Evolutionary conservation across 1,140 invertebrate genomes (phyloP).

Genomic region (Nomia melanderi): DNA sequence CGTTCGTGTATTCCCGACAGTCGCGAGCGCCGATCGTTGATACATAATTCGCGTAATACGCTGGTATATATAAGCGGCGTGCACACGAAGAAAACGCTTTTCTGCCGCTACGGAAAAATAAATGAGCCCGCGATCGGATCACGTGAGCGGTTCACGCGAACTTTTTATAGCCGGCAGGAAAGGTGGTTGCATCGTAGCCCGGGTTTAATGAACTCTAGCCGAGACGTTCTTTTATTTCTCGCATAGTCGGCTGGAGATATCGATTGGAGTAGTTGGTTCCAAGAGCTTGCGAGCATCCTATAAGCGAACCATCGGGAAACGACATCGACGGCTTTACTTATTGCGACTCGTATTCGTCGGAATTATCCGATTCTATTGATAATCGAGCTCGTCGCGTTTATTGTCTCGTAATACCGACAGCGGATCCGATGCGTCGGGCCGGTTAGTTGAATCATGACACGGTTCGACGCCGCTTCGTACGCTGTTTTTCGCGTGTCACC

Average conservation of each 20-base stretch:
- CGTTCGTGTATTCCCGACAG: neutral
- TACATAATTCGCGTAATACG: neutral
- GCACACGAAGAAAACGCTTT: neutral
- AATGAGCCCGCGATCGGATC: neutral
- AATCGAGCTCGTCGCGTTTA: too few relatives aligned
- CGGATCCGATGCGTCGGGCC: too few relatives aligned
- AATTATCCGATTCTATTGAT: neutral
- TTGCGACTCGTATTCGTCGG: neutral
- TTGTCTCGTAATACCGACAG: neutral
- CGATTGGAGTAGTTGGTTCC: neutral
- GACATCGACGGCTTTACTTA: too few relatives aligned
- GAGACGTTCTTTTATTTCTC: neutral
- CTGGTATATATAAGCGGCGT: neutral
- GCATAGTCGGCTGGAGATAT: neutral
- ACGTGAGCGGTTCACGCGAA: neutral
- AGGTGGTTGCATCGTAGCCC: neutral
- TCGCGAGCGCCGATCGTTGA: neutral
- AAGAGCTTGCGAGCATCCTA: neutral
- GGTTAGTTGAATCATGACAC: slow-evolving; percentile 22
- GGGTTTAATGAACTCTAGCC: slow-evolving; percentile 12
- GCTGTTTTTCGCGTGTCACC: neutral
- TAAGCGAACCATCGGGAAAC: too few relatives aligned
- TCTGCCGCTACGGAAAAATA: neutral
- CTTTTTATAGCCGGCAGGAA: neutral
- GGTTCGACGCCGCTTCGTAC: neutral